Percentiles rank a stretch among this genome's conserved stretches.
Evolutionary conservation across 2,888 invertebrate genomes (phyloP).

Genomic region (Cephonodes hylas): DNA sequence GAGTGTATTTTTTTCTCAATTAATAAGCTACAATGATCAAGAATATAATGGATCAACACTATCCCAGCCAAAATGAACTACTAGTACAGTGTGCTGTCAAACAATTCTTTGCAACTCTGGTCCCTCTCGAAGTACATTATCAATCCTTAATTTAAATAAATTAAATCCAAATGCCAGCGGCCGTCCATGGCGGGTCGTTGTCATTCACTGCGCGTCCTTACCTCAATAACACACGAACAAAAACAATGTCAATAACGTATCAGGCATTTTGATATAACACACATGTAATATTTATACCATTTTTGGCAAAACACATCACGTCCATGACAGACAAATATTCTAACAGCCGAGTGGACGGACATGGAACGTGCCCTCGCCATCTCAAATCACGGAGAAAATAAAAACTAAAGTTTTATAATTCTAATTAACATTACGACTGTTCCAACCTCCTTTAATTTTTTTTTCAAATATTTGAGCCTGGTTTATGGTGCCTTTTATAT

Average conservation of each 20-base stretch:
- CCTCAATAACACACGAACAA: conserved; percentile 10
- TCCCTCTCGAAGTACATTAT: background rate
- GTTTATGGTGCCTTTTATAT: background rate
- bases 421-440: background rate
- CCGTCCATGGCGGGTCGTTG: background rate
- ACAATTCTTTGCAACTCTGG: background rate
- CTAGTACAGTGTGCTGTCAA: background rate
- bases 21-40: no score
- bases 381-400: no score
- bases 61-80: background rate
- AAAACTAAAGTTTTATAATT: background rate
- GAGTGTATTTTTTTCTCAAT: no score
- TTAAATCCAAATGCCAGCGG: background rate
- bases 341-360: background rate
- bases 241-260: conserved; percentile 7
- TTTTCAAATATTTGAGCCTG: background rate
- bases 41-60: no score
- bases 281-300: conserved; percentile 2
- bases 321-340: background rate
- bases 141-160: conserved; percentile 1
- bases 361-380: background rate
- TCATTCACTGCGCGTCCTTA: background rate
- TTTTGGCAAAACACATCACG: conserved; percentile 11
- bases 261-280: background rate
- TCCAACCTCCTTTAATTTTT: background rate